Base-by-base conservation (phyloP, 2,797 vertebrate species). In the Falco berigora region DNA sequence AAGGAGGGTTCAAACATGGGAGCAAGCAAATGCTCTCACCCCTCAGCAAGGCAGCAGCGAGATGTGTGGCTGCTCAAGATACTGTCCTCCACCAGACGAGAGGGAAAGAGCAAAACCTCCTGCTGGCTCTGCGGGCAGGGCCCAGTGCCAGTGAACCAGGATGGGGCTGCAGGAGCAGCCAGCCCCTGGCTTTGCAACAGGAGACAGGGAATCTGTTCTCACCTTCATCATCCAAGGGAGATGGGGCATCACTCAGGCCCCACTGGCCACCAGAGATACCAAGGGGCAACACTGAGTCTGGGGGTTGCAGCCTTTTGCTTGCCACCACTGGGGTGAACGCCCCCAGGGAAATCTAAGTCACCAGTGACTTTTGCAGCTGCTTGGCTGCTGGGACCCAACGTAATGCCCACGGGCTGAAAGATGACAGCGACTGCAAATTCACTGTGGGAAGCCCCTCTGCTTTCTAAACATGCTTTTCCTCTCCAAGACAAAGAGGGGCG, bases 251-350 rank as follows among this genome's bases (percentile, higher is more conserved):
- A 0, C 64, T 38, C 50, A 46, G 67, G 47, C 19, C 52, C 46
- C 0, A 1, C 25, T 4, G 7, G 30, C 72, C n/a, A 63, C 42
- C 2, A 2, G n/a, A 52, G 47, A 58, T 30, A 56, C 1, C 0
- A 8, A 53, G 14, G 8, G 55, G 44, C 55, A 49, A 73, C 1
- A 5, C 62, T 38, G 32, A 90, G n/a, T 40, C 34, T 47, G 18
- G 8, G 34, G 50, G 34, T 16, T 67, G 55, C 67, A 76, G 79
- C 24, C 23, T 14, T 55, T 55, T 25, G 46, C 40, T 74, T 22
- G 9, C 23, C 46, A 63, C 18, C 2, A 1, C 40, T 3, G 14
- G 11, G 30, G 17, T 0, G 0, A 52, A 34, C 8, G 13, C 9
- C 15, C 40, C 9, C 36, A 12, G 8, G 36, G 24, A 85, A 85